A percentile compares a stretch with the other conserved stretches of the same genome.
Evolutionary conservation across 2,888 invertebrate genomes (phyloP).

Genomic region (Cylindroiulus punctatus): DNA sequence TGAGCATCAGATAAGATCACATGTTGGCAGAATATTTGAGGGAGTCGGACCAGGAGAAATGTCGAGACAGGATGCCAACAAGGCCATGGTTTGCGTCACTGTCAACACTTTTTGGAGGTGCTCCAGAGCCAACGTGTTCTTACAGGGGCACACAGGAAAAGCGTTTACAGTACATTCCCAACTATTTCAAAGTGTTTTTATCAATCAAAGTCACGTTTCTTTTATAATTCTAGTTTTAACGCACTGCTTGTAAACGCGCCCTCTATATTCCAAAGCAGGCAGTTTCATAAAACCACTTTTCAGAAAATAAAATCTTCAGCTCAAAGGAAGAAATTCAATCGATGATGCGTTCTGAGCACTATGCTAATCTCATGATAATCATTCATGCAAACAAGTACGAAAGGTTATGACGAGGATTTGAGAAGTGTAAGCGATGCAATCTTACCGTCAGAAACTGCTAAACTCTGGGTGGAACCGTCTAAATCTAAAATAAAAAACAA

Average conservation of each 20-base stretch:
- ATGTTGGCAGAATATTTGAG: constrained; percentile 12
- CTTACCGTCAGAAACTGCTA: constrained; percentile 62
- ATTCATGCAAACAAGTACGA: too few species aligned
- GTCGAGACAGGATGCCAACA: constrained; percentile 21
- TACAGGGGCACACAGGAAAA: neutral
- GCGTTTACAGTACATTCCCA: neutral
- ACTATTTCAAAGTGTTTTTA: neutral
- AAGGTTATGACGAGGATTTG: neutral
- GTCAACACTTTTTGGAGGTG: neutral
- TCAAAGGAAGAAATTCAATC: too few species aligned
- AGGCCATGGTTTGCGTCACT: constrained; percentile 37
- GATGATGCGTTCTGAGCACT: too few species aligned
- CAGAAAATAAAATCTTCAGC: too few species aligned
- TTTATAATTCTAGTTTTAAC: neutral
- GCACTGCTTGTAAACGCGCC: too few species aligned
- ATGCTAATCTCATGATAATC: too few species aligned
- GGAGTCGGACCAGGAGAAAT: constrained; percentile 2
- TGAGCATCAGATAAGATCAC: constrained; percentile 11
- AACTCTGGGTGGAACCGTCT: constrained; percentile 64
- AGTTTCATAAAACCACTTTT: too few species aligned
- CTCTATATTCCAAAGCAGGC: too few species aligned
- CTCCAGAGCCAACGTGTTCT: constrained; percentile 23
- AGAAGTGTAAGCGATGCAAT: neutral
- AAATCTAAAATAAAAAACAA: constrained; percentile 61
- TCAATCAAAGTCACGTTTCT: neutral